A percentile compares a stretch with the other conserved stretches of the same genome.
Conservation (phyloP, 2,113 vertebrate genomes). For the Oryzias celebensis region DNA sequence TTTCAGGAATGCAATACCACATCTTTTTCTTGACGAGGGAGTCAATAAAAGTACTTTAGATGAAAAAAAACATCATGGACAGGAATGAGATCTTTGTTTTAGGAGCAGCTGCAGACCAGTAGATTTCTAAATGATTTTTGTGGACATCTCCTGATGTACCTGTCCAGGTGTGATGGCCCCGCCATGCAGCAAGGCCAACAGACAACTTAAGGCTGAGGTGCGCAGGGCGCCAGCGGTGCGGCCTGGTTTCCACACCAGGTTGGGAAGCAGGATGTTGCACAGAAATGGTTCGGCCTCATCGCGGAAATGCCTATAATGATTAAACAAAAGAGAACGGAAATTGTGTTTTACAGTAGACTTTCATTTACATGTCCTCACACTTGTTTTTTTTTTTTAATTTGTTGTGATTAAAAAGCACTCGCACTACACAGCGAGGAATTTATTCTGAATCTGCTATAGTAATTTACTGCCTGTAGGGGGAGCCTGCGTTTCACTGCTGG, state of each 20-base stretch:
- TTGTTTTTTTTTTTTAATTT: no score
- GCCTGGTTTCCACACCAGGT: conserved; percentile 91
- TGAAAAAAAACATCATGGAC: conserved; percentile 3
- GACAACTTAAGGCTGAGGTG: conserved; percentile 86
- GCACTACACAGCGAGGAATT: not conserved
- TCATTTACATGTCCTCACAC: not conserved
- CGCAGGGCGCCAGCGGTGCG: conserved; percentile 88
- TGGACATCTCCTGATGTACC: conserved; percentile 69
- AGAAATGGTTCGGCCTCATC: conserved; percentile 81
- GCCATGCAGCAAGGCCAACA: conserved; percentile 85
- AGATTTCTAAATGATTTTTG: not conserved
- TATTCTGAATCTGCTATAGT: not conserved
- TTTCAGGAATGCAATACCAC: conserved; percentile 38
- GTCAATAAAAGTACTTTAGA: conserved; percentile 35
- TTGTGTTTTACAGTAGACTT: not conserved
- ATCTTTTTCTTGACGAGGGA: conserved; percentile 46
- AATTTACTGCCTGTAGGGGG: conserved; percentile 52
- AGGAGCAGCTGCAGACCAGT: not conserved
- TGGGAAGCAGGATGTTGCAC: conserved; percentile 85
- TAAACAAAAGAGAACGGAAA: not conserved
- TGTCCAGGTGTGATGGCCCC: conserved; percentile 76
- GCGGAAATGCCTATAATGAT: conserved; percentile 78
- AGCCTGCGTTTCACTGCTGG: conserved; percentile 26
- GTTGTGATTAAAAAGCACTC: no score
- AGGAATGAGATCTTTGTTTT: conserved; percentile 10